Conservation (phyloP, 2,113 vertebrate genomes). For the Tricholaema leucomelas region DNA sequence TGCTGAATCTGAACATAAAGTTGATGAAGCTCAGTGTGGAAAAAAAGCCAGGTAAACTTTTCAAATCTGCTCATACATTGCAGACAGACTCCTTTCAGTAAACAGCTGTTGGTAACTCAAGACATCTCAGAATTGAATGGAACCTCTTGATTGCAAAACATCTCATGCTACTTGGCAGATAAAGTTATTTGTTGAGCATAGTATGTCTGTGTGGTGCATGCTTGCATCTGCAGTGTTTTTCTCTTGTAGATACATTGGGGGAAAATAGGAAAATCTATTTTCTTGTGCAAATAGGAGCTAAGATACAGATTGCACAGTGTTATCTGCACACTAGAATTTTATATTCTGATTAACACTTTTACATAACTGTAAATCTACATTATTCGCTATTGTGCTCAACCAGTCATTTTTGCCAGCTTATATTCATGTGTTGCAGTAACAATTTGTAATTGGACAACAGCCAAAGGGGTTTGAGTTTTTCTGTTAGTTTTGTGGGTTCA, state of each 20-base stretch:
- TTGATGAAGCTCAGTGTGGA: conserved; percentile 45
- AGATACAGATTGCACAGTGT: neutral
- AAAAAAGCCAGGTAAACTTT: conserved; percentile 58
- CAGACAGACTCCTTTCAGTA: neutral
- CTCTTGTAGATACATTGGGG: neutral
- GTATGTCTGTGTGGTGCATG: neutral
- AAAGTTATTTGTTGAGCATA: neutral
- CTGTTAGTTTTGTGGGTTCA: neutral
- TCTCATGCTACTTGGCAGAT: neutral
- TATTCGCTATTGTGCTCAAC: neutral
- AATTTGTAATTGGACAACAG: neutral
- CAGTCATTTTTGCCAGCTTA: neutral
- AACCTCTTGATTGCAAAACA: neutral
- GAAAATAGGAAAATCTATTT: neutral
- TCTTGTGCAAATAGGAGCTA: neutral
- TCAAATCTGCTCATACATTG: neutral
- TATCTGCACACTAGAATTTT: neutral
- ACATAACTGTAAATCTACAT: too few relatives aligned
- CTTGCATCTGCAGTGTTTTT: neutral
- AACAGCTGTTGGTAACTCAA: neutral
- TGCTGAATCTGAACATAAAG: conserved; percentile 34
- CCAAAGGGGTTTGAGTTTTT: neutral
- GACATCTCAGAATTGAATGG: neutral
- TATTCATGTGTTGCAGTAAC: neutral
- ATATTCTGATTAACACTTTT: neutral